Evolutionary conservation across 2,888 invertebrate species (phyloP), one percentile per base, ranked within the genome.

Genomic region (Drosophila leonis): DNA sequence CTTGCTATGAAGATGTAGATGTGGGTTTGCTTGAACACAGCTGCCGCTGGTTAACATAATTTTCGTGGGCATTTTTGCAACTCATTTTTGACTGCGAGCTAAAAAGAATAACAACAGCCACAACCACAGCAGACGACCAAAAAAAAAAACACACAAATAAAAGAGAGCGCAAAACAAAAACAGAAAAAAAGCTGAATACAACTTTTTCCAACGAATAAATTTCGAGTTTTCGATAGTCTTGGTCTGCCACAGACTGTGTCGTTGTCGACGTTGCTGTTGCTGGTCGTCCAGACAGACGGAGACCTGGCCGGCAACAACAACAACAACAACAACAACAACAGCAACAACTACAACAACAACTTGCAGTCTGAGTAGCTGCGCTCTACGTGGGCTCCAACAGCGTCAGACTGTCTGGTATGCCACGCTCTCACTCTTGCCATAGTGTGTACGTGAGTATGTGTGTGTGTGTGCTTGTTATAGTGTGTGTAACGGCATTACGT

Each of bases 391-490:
- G 92, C 92, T 92, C 91, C 92, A 91, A 92, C 91, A 92, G 92
- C 91, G 92, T 91, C 91, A 92, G 92, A 92, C 92, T 91, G 91
- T 91, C 91, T 91, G 92, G 92, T 87, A 90, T 91, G 92, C 85
- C 84, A 84, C 77, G 70, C 73, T 74, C 80, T 84, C 63, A 73
- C 81, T 76, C 78, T 82, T 75, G 63, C 65, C 54, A 46, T 57
- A 49, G 51, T 57, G 33, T 65, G n/a, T 54, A 24, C 4, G 13
- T 46, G 37, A 24, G 33, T 41, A 20, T 66, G 48, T 49, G 49
- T 54, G 49, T 63, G 67, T 62, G 15, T 46, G 20, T 51, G 42
- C 29, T 29, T 51, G 18, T 51, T 67, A 39, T 48, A 20, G 77
- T 77, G 68, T 80, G 81, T 60, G 73, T 81, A 80, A 80, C 79